Base-by-base conservation (phyloP, 1,140 invertebrate genomes). In the Macrostomum lignano region DNA sequence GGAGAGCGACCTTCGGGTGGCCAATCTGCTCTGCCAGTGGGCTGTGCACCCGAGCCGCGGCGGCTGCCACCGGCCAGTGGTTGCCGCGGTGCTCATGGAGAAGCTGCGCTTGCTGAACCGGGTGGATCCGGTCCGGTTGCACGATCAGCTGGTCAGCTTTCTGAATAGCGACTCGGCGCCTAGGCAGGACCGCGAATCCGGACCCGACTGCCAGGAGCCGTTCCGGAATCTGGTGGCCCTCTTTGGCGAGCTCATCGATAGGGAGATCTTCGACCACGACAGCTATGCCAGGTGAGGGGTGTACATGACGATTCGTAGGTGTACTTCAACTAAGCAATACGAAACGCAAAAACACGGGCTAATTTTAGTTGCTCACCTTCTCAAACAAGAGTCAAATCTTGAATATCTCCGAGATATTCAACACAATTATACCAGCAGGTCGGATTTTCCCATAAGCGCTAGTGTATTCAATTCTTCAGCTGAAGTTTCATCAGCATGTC, bases 231-330 rank as follows among this genome's bases (percentile, higher is more conserved):
- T 93, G 15, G 77, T 94, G 10, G 73, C 86, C 48, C 57, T 94
- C n/a, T 94, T 91, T 52, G 71, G 74, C 30, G 82, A 91, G 47
- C 58, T 94, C 0, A 81, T 93, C 35, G 65, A 78, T 6, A 69
- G 81, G 39, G 84, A 93, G 49, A 78, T 93, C 0, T 94, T 94
- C 56, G 91, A 81, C 1, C 82, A 93, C 47, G 84, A 93, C 58
- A 74, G 76, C 0, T 94, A 94, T 48, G 81, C 26, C 7, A n/a
- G n/a, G n/a, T n/a, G n/a, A n/a, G n/a, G n/a, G n/a, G n/a, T n/a
- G n/a, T n/a, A n/a, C n/a, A n/a, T n/a, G n/a, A n/a, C n/a, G n/a
- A n/a, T n/a, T n/a, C n/a, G n/a, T n/a, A n/a, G n/a, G n/a, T n/a
- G n/a, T n/a, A n/a, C n/a, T n/a, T n/a, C n/a, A n/a, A n/a, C n/a